Base-by-base conservation (phyloP, 2,797 vertebrate species). In the Phrynocephalus forsythii region DNA sequence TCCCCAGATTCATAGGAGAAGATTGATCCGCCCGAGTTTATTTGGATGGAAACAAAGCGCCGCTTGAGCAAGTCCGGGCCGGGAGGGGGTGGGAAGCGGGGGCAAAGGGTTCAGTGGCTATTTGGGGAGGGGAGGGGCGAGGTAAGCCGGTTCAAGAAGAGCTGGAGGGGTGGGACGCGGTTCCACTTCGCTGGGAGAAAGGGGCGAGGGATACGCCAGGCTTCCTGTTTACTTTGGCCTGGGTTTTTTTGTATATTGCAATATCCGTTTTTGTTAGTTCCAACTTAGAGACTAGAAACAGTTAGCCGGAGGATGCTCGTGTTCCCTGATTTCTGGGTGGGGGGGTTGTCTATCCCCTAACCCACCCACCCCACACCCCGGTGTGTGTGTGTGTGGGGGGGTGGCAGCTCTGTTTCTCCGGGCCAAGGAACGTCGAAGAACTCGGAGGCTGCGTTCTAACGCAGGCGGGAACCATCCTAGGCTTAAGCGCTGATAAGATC, bases 91-190 rank as follows among this genome's bases (percentile, higher is more conserved):
- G 88, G 79, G n/a, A 44, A 3, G 5, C 52, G 93, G 90, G 68
- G 93, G 93, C 93, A 91, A 94, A 93, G 95, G 95, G 96, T 96
- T 96, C 95, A 93, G 92, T 94, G 90, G 91, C 93, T 90, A 91
- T 94, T 94, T 28, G 72, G 75, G 69, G 78, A 8, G 13, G 38
- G 60, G 79, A 26, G 67, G 88, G 79, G n/a, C 56, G 88, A 50
- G 72, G 93, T 94, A 95, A 94, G 92, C 91, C 94, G 86, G 89
- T 88, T 93, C 79, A 69, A 94, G 94, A 93, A 95, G 95, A 15
- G 95, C 95, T 78, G 86, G 92, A 85, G 94, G 79, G 84, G 77
- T 89, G 92, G 93, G 90, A 91, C 89, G 90, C 71, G 83, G n/a
- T 87, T 56, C 91, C 88, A 85, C 88, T 86, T 87, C 79, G 77